Base-by-base conservation (phyloP, 53 echinoderm and acorn worm species). In the Astropecten irregularis region DNA sequence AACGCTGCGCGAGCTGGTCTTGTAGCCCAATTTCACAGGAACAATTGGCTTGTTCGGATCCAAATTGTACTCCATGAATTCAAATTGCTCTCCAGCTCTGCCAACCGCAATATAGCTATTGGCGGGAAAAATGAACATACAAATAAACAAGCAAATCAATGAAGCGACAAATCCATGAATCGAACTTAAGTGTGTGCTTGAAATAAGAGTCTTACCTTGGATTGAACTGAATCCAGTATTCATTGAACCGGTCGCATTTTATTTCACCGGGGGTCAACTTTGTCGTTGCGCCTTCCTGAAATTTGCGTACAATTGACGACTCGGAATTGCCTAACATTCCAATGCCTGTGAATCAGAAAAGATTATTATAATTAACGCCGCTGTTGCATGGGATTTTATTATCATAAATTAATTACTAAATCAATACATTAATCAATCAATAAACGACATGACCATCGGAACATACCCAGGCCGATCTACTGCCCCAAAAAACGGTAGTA, bases 201-300 rank as follows among this genome's bases (percentile, higher is more conserved):
- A n/a, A n/a, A n/a, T n/a, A n/a, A n/a, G n/a, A n/a, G n/a, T n/a
- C 68, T 11, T 68, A 68, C 68, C 46, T 68, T 40, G 68, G 68
- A 25, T 46, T n/a, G 59, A 79, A 79, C 13, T 79, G 79, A 7
- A 79, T 11, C 79, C 79, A 79, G 49, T 79, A 79, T 3, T 46
- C 20, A 46, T 48, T 79, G 44, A 46, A 46, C 9, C 29, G 61
- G 26, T 30, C 32, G 22, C 79, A 79, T 0, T 61, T 40, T 10
- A 79, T 21, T 61, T 13, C 27, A 30, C 7, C 13, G 8, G 31
- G 15, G 9, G 61, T 47, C 26, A 2, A 0, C 10, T 9, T 2
- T 0, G 1, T 4, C 10, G 36, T 16, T 14, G 14, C 7, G 8
- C 25, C 13, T 28, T 36, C 37, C 31, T 31, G 29, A 1, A 7